Base-by-base conservation (phyloP, 2,888 invertebrate species). In the Galeopsomyia nigrocyanea region DNA sequence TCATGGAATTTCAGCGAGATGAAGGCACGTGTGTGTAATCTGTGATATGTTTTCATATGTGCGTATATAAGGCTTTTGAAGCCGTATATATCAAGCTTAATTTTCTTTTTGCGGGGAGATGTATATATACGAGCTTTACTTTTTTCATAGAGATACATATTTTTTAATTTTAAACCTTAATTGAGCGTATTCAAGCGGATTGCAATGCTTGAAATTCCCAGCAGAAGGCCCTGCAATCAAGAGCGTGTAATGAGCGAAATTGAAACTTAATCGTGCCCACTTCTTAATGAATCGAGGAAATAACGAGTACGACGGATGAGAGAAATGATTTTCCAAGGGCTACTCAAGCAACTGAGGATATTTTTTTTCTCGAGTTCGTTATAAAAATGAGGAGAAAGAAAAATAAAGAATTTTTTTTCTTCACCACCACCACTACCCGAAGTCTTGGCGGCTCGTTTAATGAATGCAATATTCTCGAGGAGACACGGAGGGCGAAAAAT, bases 381-480 rank as follows among this genome's bases (percentile, higher is more conserved):
- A n/a, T n/a, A n/a, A n/a, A n/a, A n/a, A n/a, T n/a, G n/a, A n/a
- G n/a, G n/a, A n/a, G n/a, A 64, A 73, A 68, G 66, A 63, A 51
- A 67, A 56, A 39, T 39, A 39, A 39, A 39, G 7, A 39, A 39
- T 7, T 1, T 10, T 39, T 10, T 10, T 13, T 31, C 19, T 22
- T 53, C 26, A 26, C 26, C 26, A 26, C 26, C 26, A 26, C 26
- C 26, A 21, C 49, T 31, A 46, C n/a, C 49, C n/a, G 13, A 58
- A 39, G 55, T 7, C 39, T 58, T 19, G 5, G 17, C 64, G 5
- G 17, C 64, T 39, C 7, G 7, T 39, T 39, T 68, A 64, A 73
- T 64, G 68, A 73, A 68, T 49, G 68, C 55, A 60, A 67, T 62
- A 60, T 73, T 73, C 72, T 68, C 68, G 49, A 50, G 22, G 19